phyloP scores from a whole-genome alignment of 2,113 vertebrate species.

The Zosterops hypoxanthus region DNA sequence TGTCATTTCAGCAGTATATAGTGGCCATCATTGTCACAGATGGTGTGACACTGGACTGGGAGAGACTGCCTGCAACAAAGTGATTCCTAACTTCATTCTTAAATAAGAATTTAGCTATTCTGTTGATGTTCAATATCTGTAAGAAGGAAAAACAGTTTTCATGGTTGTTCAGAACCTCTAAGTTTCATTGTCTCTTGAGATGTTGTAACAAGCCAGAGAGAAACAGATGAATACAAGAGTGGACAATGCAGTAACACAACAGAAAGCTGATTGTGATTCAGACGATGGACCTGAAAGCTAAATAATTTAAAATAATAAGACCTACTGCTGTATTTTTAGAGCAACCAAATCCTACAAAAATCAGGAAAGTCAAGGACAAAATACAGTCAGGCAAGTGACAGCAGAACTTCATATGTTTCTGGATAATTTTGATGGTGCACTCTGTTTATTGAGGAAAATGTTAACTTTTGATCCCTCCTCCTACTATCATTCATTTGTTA shows the following conservation, averaged over 20 bases:
- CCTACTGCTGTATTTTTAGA: neutral
- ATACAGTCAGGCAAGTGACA: neutral
- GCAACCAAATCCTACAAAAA: neutral
- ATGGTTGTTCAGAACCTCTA: neutral
- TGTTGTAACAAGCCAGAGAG: neutral
- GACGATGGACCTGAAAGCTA: neutral
- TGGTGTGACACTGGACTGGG: neutral
- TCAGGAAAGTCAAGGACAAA: neutral
- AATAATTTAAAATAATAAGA: neutral
- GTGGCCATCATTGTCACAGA: neutral
- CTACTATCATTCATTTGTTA: neutral
- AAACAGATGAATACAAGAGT: neutral
- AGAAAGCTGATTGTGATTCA: neutral
- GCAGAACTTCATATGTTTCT: neutral
- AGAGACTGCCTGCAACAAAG: neutral
- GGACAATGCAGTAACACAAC: neutral
- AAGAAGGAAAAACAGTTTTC: too few relatives aligned
- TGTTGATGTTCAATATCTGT: neutral
- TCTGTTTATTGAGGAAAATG: neutral
- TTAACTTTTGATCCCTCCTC: neutral
- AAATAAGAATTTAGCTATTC: neutral
- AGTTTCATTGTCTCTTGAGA: neutral
- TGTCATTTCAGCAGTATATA: neutral
- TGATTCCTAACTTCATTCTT: neutral
- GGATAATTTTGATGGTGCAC: neutral